phyloP scores from a whole-genome alignment of 2,888 invertebrate species.

The Clivina fossor region DNA sequence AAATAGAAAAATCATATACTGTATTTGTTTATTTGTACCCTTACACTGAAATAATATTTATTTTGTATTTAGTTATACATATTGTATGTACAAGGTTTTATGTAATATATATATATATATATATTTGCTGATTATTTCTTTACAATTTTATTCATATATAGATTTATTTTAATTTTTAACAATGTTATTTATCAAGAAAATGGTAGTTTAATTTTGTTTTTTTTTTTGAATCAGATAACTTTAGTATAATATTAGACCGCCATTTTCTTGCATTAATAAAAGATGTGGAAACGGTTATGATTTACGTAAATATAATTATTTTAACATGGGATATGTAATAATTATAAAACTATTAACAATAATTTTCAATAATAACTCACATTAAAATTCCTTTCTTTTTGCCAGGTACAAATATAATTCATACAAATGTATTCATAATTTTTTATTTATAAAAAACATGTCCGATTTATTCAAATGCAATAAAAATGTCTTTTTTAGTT shows the following conservation, averaged over 20 bases:
- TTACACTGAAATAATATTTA: conserved; percentile 31
- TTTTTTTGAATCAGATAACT: neutral
- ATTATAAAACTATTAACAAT: conserved; percentile 33
- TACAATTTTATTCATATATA: conserved; percentile 30
- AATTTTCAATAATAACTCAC: conserved; percentile 27
- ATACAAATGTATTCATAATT: conserved; percentile 21
- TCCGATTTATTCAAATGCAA: conserved; percentile 26
- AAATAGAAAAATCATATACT: conserved; percentile 23
- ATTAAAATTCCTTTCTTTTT: conserved; percentile 24
- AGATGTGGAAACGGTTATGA: conserved; percentile 13
- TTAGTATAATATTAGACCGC: neutral
- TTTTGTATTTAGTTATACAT: conserved; percentile 25
- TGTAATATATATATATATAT: conserved; percentile 21
- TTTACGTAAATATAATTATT: conserved; percentile 14
- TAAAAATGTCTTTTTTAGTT: conserved; percentile 5
- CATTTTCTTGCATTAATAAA: conserved; percentile 10
- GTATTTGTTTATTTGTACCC: conserved; percentile 30
- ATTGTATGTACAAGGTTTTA: conserved; percentile 25
- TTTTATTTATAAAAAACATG: conserved; percentile 22
- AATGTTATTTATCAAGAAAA: conserved; percentile 16
- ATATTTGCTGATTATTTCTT: conserved; percentile 16
- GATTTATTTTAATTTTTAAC: conserved; percentile 27
- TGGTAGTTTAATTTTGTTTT: conserved; percentile 4
- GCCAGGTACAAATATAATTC: conserved; percentile 32
- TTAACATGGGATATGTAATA: conserved; percentile 29